Evolutionary conservation across 2,113 vertebrate species (phyloP).

Genomic region (Gadus chalcogrammus): DNA sequence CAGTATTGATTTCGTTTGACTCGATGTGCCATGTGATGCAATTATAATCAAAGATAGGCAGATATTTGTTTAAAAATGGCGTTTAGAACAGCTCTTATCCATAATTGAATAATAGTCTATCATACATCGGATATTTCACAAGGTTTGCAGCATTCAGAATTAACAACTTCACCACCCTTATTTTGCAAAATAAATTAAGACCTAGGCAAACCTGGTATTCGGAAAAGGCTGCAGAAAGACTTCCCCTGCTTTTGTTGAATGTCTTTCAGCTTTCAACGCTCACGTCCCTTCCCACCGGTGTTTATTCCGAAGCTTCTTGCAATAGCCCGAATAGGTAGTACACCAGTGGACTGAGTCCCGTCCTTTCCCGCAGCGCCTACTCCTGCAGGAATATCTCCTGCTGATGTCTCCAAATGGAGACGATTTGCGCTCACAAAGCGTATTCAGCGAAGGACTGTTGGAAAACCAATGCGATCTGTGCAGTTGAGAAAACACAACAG

Average conservation of each 20-base stretch:
- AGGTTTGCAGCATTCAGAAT: too few species aligned
- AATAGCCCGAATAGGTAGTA: conserved; percentile 43
- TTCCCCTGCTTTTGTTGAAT: background rate
- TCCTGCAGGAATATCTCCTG: conserved; percentile 26
- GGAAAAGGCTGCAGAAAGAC: too few species aligned
- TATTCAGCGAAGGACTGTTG: background rate
- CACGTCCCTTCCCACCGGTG: background rate
- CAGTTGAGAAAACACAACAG: background rate
- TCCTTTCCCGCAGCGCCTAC: conserved; percentile 52
- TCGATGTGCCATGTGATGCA: background rate
- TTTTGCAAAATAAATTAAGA: too few species aligned
- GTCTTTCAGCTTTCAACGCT: too few species aligned
- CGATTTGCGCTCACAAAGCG: conserved; percentile 4
- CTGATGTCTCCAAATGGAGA: conserved; percentile 23
- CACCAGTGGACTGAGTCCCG: conserved; percentile 43
- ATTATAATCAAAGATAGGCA: too few species aligned
- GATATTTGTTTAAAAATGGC: too few species aligned
- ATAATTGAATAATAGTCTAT: too few species aligned
- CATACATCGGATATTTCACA: too few species aligned
- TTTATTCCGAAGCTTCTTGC: conserved; percentile 19
- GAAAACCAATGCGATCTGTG: conserved; percentile 10
- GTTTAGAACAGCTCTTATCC: too few species aligned
- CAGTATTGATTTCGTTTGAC: background rate
- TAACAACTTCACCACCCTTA: too few species aligned
- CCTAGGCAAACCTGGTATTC: too few species aligned